phyloP scores from a whole-genome alignment of 2,888 invertebrate genomes.

The Aspidapion aeneum region DNA sequence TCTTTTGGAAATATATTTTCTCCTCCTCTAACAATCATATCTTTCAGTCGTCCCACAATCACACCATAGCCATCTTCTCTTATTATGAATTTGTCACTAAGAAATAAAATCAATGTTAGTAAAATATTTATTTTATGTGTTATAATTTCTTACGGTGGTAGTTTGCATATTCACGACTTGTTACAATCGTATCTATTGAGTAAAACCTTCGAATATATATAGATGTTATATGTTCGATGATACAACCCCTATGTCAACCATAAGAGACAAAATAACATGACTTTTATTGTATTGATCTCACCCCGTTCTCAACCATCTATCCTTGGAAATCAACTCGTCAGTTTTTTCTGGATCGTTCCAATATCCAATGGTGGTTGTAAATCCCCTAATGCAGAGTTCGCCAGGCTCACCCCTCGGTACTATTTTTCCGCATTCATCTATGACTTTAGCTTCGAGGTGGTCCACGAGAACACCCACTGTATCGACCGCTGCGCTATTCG shows the following conservation, averaged over 20 bases:
- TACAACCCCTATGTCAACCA: no score
- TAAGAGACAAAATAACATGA: no score
- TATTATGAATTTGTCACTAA: slow-evolving; percentile 67
- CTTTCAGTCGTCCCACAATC: slow-evolving; percentile 71
- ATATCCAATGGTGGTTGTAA: slow-evolving; percentile 75
- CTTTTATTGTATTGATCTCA: no score
- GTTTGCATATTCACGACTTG: no score
- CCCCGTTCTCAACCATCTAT: slow-evolving; percentile 81
- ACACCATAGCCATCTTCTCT: slow-evolving; percentile 66
- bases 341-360: slow-evolving; percentile 78
- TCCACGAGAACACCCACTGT: slow-evolving; percentile 56
- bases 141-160: no score
- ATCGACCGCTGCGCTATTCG: slow-evolving; percentile 44
- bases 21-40: slow-evolving; percentile 77
- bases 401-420: slow-evolving; percentile 71
- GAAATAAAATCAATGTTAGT: no score
- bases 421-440: slow-evolving; percentile 56
- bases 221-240: no score
- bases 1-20: slow-evolving; percentile 84
- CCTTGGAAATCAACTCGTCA: slow-evolving; percentile 57
- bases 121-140: no score
- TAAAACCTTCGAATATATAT: no score
- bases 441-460: slow-evolving; percentile 60
- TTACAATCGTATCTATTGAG: no score
- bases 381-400: slow-evolving; percentile 72